Conservation (phyloP, 2,888 invertebrate genomes). For the Pterobdella sp. region DNA sequence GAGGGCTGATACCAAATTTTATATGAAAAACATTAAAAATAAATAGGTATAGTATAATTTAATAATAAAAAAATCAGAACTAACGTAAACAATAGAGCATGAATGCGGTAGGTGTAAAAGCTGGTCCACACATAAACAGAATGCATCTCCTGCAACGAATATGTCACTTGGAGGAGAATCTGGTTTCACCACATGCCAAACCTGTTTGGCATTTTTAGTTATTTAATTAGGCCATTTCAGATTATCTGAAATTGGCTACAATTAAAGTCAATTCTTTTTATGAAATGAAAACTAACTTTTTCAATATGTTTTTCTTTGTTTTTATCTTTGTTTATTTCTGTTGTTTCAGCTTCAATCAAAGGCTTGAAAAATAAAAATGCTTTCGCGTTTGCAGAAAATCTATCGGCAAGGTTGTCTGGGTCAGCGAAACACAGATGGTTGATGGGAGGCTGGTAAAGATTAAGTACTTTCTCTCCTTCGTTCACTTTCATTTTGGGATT, state of each 20-base stretch:
- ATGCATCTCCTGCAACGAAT: not conserved
- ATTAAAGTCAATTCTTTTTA: too few species aligned
- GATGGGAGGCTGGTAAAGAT: not conserved
- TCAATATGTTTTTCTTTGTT: not conserved
- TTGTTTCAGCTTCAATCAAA: not conserved
- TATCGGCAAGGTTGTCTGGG: not conserved
- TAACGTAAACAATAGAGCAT: constrained; percentile 1
- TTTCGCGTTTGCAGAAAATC: not conserved
- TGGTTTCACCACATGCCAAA: not conserved
- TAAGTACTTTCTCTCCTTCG: not conserved
- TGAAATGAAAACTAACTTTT: too few species aligned
- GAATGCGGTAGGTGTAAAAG: not conserved
- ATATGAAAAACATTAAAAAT: not conserved
- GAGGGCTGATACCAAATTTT: not conserved
- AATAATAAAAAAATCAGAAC: not conserved
- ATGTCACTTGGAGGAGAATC: not conserved
- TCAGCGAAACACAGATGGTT: not conserved
- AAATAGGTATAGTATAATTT: not conserved
- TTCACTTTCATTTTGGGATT: not conserved
- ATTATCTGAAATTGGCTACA: too few species aligned
- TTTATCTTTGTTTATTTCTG: not conserved
- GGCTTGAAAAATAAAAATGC: not conserved
- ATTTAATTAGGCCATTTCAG: too few species aligned
- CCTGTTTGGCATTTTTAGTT: too few species aligned
- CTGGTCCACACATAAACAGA: not conserved